Percentiles rank a stretch among this genome's conserved stretches.
Conservation (phyloP, 2,888 invertebrate species). For the Stenodera caucasica region DNA sequence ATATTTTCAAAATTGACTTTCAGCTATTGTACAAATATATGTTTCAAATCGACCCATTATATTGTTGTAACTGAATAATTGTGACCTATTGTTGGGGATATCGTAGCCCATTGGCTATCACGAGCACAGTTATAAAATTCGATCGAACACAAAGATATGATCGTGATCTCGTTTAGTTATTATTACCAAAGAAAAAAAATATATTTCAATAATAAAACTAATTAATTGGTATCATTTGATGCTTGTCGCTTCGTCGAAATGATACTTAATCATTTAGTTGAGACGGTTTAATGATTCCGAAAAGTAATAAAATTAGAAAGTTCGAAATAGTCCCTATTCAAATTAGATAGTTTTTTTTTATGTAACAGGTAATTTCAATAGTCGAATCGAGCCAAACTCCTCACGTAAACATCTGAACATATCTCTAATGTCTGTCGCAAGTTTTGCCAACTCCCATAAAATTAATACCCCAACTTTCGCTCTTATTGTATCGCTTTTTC, state of each 20-base stretch:
- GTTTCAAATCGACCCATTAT: neutral
- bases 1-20: neutral
- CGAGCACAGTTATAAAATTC: neutral
- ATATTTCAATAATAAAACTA: conserved; percentile 9
- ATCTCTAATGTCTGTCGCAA: conserved; percentile 16
- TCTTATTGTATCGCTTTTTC: no score
- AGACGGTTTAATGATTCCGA: neutral
- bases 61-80: neutral
- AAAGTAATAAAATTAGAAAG: no score
- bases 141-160: conserved; percentile 1
- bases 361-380: no score
- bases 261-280: neutral
- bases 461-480: no score
- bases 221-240: conserved; percentile 5
- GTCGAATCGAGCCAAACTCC: conserved; percentile 27
- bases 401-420: conserved; percentile 18
- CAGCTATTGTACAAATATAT: no score
- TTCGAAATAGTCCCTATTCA: no score
- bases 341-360: no score
- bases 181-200: neutral
- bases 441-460: no score
- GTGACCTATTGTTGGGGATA: neutral
- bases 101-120: neutral
- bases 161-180: neutral
- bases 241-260: neutral